Percentiles rank a stretch among this genome's conserved stretches.
Evolutionary conservation across 2,797 vertebrate genomes (phyloP).

Genomic region (Peromyscus aztecus): DNA sequence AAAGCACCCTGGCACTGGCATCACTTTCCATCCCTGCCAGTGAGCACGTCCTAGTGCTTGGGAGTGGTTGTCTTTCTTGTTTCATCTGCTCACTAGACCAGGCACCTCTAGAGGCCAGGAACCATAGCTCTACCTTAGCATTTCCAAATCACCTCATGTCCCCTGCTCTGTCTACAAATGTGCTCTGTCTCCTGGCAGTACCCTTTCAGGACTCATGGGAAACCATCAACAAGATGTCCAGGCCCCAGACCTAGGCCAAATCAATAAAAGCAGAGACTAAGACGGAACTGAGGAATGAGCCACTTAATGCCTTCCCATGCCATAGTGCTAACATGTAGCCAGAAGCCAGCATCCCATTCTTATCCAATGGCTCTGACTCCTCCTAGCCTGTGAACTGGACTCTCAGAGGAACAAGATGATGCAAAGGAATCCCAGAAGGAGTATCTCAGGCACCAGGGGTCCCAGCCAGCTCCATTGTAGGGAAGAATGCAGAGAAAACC

Average conservation of each 20-base stretch:
- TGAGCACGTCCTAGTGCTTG: neutral
- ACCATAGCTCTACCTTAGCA: neutral
- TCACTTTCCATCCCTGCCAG: neutral
- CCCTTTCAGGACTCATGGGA: neutral
- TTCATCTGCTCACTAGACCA: neutral
- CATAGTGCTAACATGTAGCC: neutral
- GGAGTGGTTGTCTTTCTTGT: neutral
- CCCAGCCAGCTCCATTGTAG: constrained; percentile 41
- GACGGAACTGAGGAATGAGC: neutral
- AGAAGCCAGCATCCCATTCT: neutral
- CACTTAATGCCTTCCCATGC: neutral
- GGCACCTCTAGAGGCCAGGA: neutral
- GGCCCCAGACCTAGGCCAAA: neutral
- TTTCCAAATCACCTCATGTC: neutral
- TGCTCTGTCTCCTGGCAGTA: neutral
- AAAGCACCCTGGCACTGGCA: neutral
- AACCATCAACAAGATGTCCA: neutral
- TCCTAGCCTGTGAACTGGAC: neutral
- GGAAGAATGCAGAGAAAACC: constrained; percentile 18
- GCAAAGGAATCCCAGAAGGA: constrained; percentile 8
- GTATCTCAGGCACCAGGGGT: constrained; percentile 63
- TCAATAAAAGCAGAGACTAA: neutral
- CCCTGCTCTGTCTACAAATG: neutral
- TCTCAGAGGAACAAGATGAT: neutral
- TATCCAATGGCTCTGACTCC: neutral